A percentile compares a stretch with the other conserved stretches of the same genome.
Evolutionary conservation across 2,888 invertebrate genomes (phyloP).

Genomic region (Hypena proboscidalis): DNA sequence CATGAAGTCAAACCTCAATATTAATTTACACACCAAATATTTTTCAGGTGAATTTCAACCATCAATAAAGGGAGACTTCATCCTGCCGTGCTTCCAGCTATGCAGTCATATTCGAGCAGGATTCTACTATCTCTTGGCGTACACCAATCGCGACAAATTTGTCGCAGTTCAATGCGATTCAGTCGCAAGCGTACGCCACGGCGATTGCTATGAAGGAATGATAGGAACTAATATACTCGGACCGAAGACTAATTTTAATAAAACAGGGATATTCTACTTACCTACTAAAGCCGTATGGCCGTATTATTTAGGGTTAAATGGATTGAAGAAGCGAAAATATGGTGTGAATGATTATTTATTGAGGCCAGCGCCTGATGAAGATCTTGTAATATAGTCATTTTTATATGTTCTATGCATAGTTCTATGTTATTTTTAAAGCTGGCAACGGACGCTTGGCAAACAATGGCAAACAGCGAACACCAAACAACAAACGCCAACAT

Average conservation of each 20-base stretch:
- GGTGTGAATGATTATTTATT: slow-evolving; percentile 62
- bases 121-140: slow-evolving; percentile 63
- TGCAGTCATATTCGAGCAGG: slow-evolving; percentile 74
- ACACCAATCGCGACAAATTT: slow-evolving; percentile 61
- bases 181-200: slow-evolving; percentile 58
- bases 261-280: slow-evolving; percentile 70
- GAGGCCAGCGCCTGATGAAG: slow-evolving; percentile 56
- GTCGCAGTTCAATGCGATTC: slow-evolving; percentile 63
- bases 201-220: slow-evolving; percentile 59
- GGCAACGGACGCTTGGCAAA: no score
- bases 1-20: no score
- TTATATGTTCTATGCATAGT: not conserved
- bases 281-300: slow-evolving; percentile 61
- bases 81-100: slow-evolving; percentile 70
- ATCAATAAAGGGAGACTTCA: slow-evolving; percentile 57
- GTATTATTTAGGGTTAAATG: slow-evolving; percentile 63
- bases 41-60: slow-evolving; percentile 72
- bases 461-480: no score
- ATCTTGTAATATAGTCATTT: slow-evolving; percentile 4
- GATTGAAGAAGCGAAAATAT: slow-evolving; percentile 53
- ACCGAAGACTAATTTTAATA: slow-evolving; percentile 66
- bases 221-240: slow-evolving; percentile 61
- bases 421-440: no score
- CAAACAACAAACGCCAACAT: no score
- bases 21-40: no score